Conservation (phyloP, 2,888 invertebrate species). For the Leptinotarsa juncta region DNA sequence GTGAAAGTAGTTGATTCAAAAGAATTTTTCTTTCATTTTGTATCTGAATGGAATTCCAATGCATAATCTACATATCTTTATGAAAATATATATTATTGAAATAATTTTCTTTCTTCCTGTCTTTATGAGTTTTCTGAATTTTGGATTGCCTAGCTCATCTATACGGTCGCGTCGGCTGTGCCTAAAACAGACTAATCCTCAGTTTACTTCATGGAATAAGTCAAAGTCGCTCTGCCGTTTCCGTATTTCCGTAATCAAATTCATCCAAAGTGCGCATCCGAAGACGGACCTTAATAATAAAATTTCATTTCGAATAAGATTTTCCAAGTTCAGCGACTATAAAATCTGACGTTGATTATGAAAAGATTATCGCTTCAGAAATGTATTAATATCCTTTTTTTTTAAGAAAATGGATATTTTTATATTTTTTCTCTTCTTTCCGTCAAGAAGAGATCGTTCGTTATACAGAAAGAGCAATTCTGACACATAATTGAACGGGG, state of each 20-base stretch:
- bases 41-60: too few relatives aligned
- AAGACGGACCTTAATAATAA: slow-evolving; percentile 10
- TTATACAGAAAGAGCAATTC: neutral
- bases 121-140: too few relatives aligned
- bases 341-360: slow-evolving; percentile 24
- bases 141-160: too few relatives aligned
- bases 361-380: neutral
- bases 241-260: slow-evolving; percentile 9
- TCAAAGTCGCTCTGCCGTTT: slow-evolving; percentile 4
- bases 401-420: neutral
- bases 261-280: slow-evolving; percentile 3
- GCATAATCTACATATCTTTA: too few relatives aligned
- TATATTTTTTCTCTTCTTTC: neutral
- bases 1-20: too few relatives aligned
- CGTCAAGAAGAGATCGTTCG: neutral
- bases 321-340: slow-evolving; percentile 18
- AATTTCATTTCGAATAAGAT: slow-evolving; percentile 24
- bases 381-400: neutral
- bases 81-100: too few relatives aligned
- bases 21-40: too few relatives aligned
- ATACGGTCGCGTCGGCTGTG: too few relatives aligned
- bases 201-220: neutral
- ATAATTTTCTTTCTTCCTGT: neutral
- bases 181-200: neutral
- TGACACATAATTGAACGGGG: neutral